Percentiles rank a stretch among this genome's conserved stretches.
phyloP scores from a whole-genome alignment of 2,888 invertebrate genomes.

The Calliphora vomitoria region DNA sequence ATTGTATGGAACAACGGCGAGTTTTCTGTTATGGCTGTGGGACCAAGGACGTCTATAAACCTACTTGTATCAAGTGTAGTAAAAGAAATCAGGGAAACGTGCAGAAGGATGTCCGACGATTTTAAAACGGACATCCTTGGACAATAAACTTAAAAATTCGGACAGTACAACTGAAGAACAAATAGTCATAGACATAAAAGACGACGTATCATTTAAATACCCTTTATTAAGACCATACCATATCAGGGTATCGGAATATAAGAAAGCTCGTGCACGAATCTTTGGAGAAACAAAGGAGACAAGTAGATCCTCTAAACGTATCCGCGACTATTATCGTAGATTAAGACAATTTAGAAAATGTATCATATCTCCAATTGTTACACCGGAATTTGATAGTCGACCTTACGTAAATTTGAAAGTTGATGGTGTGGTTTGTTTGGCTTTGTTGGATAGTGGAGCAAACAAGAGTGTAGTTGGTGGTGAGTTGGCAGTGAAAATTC shows the following conservation, averaged over 20 bases:
- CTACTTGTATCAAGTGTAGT: conserved; percentile 9
- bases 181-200: not conserved
- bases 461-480: too few species aligned
- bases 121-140: not conserved
- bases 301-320: not conserved
- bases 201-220: not conserved
- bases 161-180: not conserved
- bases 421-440: too few species aligned
- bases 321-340: too few species aligned
- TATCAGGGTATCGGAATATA: not conserved
- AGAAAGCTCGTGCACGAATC: conserved; percentile 9
- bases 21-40: conserved; percentile 30
- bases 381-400: too few species aligned
- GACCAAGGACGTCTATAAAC: not conserved
- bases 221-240: conserved; percentile 17
- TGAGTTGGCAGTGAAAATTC: too few species aligned
- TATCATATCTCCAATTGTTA: too few species aligned
- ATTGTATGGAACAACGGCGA: not conserved
- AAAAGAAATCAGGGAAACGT: conserved; percentile 16
- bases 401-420: too few species aligned
- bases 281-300: not conserved
- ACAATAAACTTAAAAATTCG: not conserved
- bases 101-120: conserved; percentile 31
- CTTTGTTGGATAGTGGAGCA: too few species aligned
- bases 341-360: too few species aligned